Conservation (phyloP, 1,140 invertebrate species). For the Zaprionus inermis region DNA sequence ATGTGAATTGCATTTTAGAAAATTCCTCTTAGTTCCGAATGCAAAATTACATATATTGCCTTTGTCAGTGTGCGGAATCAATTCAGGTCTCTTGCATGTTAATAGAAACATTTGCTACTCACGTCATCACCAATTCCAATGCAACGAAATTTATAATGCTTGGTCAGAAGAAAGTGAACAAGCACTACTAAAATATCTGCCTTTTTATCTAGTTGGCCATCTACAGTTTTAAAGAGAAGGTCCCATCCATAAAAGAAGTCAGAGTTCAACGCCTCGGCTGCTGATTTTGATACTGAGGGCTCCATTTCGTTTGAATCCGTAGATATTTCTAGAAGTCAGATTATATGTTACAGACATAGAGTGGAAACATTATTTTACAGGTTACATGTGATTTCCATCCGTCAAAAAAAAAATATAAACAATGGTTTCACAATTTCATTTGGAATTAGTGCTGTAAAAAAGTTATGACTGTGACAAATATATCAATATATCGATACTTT, state of each 20-base stretch:
- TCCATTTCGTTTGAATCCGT: conserved; percentile 33
- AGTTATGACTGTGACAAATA: too few relatives aligned
- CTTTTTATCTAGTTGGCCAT: conserved; percentile 86
- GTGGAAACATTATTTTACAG: conserved; percentile 26
- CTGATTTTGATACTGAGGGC: conserved; percentile 27
- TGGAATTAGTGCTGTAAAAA: neutral
- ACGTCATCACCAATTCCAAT: conserved; percentile 90
- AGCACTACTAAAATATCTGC: conserved; percentile 89
- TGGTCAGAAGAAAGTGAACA: conserved; percentile 89
- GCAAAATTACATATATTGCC: too few relatives aligned
- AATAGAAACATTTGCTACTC: conserved; percentile 49
- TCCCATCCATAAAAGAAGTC: conserved; percentile 89
- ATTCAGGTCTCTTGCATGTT: too few relatives aligned
- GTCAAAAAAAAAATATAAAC: neutral
- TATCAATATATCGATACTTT: too few relatives aligned
- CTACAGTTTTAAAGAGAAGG: conserved; percentile 87
- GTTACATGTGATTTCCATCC: too few relatives aligned
- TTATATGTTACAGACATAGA: conserved; percentile 21
- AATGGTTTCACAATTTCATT: neutral
- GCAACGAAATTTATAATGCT: conserved; percentile 88
- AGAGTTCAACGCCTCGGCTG: conserved; percentile 22
- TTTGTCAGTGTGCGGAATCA: neutral
- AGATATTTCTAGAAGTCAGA: conserved; percentile 12
- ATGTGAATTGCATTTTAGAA: neutral
- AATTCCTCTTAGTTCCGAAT: too few relatives aligned